A percentile compares a stretch with the other conserved stretches of the same genome.
Conservation (phyloP, 1,140 invertebrate genomes). For the Probaryconus sp. region DNA sequence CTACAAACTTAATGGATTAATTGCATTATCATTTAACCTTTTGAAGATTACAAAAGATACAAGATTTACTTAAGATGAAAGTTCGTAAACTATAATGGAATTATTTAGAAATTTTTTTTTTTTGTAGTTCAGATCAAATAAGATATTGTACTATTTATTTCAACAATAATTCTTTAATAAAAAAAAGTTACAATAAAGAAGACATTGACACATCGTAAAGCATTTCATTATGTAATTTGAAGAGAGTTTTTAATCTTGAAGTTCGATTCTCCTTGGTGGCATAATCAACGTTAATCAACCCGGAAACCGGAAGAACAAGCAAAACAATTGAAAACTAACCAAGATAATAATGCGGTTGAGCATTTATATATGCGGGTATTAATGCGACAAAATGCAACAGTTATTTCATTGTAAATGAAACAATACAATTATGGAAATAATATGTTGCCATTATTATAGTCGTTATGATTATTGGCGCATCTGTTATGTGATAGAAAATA, state of each 20-base stretch:
- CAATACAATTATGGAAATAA: conserved; percentile 46
- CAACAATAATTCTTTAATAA: no score
- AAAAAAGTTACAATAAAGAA: conserved; percentile 4
- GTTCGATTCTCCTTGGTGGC: conserved; percentile 32
- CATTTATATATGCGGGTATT: conserved; percentile 57
- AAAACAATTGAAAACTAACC: conserved; percentile 31
- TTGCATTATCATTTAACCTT: conserved; percentile 34
- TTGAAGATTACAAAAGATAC: conserved; percentile 33
- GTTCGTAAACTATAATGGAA: conserved; percentile 33
- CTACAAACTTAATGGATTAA: not conserved
- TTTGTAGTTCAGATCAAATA: conserved; percentile 15
- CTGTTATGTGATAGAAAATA: no score
- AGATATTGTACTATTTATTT: conserved; percentile 13
- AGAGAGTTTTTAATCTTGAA: conserved; percentile 38
- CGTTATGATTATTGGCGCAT: no score
- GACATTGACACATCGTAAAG: conserved; percentile 20
- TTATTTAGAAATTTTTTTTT: no score
- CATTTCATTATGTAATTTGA: conserved; percentile 30
- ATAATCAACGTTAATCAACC: conserved; percentile 50
- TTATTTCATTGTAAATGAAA: conserved; percentile 24
- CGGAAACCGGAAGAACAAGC: conserved; percentile 53
- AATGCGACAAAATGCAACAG: conserved; percentile 27
- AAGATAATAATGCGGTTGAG: conserved; percentile 39
- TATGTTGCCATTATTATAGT: no score
- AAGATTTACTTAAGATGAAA: conserved; percentile 30